A percentile compares a stretch with the other conserved stretches of the same genome.
Evolutionary conservation across 2,113 vertebrate species (phyloP).

Genomic region (Micronycteris hirsuta): DNA sequence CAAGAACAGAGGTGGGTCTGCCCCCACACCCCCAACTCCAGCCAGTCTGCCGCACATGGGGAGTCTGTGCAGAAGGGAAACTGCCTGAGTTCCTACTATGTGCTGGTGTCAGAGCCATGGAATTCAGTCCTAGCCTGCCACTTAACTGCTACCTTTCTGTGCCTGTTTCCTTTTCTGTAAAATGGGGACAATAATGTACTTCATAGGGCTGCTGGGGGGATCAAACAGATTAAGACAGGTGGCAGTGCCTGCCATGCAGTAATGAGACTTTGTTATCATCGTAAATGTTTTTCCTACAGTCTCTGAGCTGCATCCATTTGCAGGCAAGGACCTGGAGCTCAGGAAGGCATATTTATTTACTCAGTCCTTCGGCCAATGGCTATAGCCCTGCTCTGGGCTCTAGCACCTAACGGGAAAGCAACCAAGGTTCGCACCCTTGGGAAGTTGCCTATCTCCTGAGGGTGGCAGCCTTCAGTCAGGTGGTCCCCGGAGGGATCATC

Average conservation of each 20-base stretch:
- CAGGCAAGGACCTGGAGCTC: not conserved
- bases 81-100: not conserved
- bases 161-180: not conserved
- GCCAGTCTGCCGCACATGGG: fast-evolving
- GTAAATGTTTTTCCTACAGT: not conserved
- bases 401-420: not conserved
- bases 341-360: not conserved
- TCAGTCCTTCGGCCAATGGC: not conserved
- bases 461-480: not conserved
- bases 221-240: not conserved
- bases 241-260: too few species aligned
- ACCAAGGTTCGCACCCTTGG: too few species aligned
- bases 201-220: not conserved
- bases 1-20: too few species aligned
- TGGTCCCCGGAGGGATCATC: too few species aligned
- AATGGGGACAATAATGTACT: not conserved
- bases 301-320: not conserved
- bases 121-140: not conserved
- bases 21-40: too few species aligned
- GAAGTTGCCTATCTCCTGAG: not conserved
- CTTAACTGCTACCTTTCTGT: not conserved
- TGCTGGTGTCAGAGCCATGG: not conserved
- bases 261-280: not conserved
- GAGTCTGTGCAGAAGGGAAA: not conserved
- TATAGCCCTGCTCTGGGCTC: not conserved